Conservation (phyloP, 1,140 invertebrate species). For the Atta colombica region DNA sequence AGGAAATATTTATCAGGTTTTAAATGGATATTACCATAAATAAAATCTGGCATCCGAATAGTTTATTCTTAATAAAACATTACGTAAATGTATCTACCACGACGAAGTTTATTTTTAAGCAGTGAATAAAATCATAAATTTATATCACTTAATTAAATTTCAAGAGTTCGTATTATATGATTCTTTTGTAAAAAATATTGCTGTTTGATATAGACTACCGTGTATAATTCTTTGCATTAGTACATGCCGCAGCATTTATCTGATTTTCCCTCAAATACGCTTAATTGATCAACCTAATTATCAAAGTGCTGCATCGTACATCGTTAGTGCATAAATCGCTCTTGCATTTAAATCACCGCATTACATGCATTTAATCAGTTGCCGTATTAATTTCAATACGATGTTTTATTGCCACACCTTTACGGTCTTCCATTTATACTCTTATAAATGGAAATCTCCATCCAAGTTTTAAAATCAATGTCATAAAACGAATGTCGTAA, state of each 20-base stretch:
- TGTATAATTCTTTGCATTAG: neutral
- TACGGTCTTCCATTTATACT: neutral
- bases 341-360: constrained; percentile 26
- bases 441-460: neutral
- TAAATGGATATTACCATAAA: neutral
- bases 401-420: neutral
- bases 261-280: constrained; percentile 45
- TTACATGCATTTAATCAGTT: constrained; percentile 4
- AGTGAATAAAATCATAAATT: constrained; percentile 2
- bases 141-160: constrained; percentile 5
- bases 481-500: neutral
- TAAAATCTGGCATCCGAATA: neutral
- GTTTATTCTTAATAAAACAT: neutral
- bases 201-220: constrained; percentile 3
- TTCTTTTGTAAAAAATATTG: neutral
- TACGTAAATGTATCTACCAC: neutral
- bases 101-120: neutral
- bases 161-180: neutral
- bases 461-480: neutral
- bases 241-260: constrained; percentile 10
- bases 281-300: constrained; percentile 71
- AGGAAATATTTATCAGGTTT: neutral
- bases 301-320: constrained; percentile 35
- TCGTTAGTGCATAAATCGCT: constrained; percentile 35
- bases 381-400: constrained; percentile 3